Evolutionary conservation across 2,113 vertebrate genomes (phyloP), one percentile per base, ranked within the genome.

Genomic region (Poeciliopsis turrubarensis): DNA sequence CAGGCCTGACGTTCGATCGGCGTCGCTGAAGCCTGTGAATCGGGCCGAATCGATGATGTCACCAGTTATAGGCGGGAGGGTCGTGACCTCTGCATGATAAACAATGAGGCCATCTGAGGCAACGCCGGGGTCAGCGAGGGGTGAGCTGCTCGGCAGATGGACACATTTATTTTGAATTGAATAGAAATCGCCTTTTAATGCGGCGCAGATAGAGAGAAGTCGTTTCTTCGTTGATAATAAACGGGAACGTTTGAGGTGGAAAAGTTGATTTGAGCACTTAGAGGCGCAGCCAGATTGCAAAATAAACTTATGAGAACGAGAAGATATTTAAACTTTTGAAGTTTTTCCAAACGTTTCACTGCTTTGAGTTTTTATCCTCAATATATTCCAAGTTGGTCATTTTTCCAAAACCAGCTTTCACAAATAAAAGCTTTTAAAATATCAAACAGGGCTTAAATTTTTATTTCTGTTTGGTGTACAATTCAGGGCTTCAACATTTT

Each of bases 141-240:
- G 22, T 2, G 67, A 63, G n/a, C 1, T 1, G 65, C 65, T 65
- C 80, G 80, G 76, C 92, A 92, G 91, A 94, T 92, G 92, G 91
- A 83, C 82, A 15, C 70, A 82, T 91, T 76, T 80, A 73, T 78
- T 85, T 84, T 57, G 65, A 66, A 78, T 87, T 63, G 61, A 60
- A 64, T 84, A 86, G 29, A 62, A 9, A 65, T 57, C 2, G 2
- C n/a, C 25, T 47, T 54, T 57, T n/a, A 57, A 57, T 57, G 7
- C 51, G 22, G 51, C 25, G 47, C 47, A 25, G 47, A 54, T 54
- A 9, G 8, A 54, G 47, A 8, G 17, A 22, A 37, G 10, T 2
- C 2, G 34, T 34, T 34, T 34, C 34, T 10, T 34, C 2, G 9
- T 54, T 54, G 0, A 25, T 25, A 22, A 22, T 25, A 54, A 54